Conservation (phyloP, 2,113 vertebrate genomes). For the Lamprotornis superbus region DNA sequence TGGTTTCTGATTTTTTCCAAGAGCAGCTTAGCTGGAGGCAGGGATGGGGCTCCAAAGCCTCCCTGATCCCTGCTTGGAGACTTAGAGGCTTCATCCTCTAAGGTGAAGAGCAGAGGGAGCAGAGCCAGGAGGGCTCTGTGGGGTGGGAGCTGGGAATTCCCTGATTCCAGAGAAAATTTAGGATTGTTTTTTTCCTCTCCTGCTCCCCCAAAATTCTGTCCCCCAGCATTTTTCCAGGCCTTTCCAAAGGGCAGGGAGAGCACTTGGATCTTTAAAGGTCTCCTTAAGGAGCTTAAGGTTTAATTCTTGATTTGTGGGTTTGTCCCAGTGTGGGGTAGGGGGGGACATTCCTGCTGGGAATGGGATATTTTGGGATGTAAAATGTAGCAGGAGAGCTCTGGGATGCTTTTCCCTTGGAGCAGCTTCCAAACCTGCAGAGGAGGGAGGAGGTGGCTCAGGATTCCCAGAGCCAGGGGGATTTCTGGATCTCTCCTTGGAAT, state of each 20-base stretch:
- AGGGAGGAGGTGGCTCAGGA: not conserved
- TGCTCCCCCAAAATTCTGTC: rapidly evolving
- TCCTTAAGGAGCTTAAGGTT: not conserved
- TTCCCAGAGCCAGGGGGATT: rapidly evolving
- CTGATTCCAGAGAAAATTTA: rapidly evolving
- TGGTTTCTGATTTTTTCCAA: not conserved
- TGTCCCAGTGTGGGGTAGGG: rapidly evolving
- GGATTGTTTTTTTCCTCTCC: not conserved
- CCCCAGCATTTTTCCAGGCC: rapidly evolving
- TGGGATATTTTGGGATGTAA: not conserved
- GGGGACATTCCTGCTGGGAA: not conserved
- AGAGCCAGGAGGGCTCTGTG: not conserved
- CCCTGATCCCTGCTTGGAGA: not conserved
- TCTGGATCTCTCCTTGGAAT: too few relatives aligned
- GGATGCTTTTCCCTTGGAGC: not conserved
- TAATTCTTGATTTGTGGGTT: not conserved
- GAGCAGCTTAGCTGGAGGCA: not conserved
- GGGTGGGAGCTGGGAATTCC: rapidly evolving
- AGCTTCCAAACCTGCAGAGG: not conserved
- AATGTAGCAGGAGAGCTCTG: rapidly evolving
- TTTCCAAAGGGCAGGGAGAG: not conserved
- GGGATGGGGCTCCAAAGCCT: not conserved
- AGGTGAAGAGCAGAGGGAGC: too few relatives aligned
- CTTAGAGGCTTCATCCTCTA: not conserved
- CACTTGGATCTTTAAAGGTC: not conserved